phyloP scores from a whole-genome alignment of 2,888 invertebrate species.

The Eubasilissa splendida region DNA sequence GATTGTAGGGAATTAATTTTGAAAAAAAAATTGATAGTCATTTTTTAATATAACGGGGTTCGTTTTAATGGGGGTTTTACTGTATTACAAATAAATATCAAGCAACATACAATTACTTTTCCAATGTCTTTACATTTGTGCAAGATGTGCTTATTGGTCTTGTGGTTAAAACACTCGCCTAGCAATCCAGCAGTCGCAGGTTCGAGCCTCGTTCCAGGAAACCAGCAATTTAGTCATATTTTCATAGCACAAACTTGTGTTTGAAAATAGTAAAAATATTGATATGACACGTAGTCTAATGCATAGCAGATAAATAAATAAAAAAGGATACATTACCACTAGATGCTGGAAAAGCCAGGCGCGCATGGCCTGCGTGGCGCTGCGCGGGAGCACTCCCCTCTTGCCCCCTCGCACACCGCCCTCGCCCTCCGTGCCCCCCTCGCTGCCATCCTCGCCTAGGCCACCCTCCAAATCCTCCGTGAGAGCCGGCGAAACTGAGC shows the following conservation, averaged over 20 bases:
- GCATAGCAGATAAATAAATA: not conserved
- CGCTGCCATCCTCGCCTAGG: slow-evolving; percentile 48
- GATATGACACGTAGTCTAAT: not conserved
- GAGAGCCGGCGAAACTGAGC: slow-evolving; percentile 67
- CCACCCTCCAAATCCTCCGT: slow-evolving; percentile 65
- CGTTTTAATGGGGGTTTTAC: too few species aligned
- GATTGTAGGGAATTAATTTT: too few species aligned
- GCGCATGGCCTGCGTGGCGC: slow-evolving; percentile 96
- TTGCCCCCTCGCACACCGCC: slow-evolving; percentile 77
- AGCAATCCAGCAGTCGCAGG: too few species aligned
- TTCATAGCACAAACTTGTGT: too few species aligned
- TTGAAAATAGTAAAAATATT: too few species aligned
- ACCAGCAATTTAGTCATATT: too few species aligned
- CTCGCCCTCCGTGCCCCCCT: slow-evolving; percentile 61
- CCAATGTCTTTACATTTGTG: not conserved
- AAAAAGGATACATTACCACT: slow-evolving; percentile 78
- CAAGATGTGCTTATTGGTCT: not conserved
- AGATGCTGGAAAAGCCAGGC: slow-evolving; percentile 98
- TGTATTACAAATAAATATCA: too few species aligned
- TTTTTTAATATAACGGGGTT: too few species aligned
- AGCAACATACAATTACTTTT: too few species aligned
- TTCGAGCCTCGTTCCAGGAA: too few species aligned
- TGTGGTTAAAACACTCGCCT: too few species aligned
- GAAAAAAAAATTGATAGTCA: too few species aligned
- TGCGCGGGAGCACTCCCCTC: slow-evolving; percentile 94